These are phyloP conservation scores for Anthonomus grandis DNA, from an alignment of 1,140 invertebrate genomes.

Conservation along the genomic window DNA sequence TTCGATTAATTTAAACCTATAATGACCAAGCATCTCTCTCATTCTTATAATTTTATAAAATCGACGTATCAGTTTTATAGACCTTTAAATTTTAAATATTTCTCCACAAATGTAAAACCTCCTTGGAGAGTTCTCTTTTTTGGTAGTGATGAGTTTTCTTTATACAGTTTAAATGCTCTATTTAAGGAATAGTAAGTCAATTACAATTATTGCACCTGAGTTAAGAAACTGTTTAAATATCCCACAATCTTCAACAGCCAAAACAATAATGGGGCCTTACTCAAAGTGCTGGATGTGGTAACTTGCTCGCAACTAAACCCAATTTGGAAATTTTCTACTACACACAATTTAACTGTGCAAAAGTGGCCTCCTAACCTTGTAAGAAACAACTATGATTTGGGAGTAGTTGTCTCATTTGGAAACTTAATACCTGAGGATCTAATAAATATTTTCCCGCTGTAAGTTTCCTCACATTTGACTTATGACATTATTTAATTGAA, in stretches of 20 bases:
- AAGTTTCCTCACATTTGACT: conserved; percentile 30
- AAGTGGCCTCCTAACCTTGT: conserved; percentile 55
- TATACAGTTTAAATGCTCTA: conserved; percentile 58
- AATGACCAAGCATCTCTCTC: neutral
- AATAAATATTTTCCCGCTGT: conserved; percentile 63
- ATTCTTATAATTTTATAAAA: neutral
- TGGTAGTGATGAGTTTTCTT: conserved; percentile 65
- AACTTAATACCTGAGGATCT: conserved; percentile 63
- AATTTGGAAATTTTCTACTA: conserved; percentile 53
- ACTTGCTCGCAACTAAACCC: conserved; percentile 53
- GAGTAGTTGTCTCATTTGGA: conserved; percentile 70
- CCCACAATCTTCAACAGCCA: too few species aligned
- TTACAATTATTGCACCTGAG: too few species aligned
- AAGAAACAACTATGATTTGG: conserved; percentile 57
- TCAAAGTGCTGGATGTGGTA: conserved; percentile 62
- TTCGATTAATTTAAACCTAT: too few species aligned
- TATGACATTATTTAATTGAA: conserved; percentile 8
- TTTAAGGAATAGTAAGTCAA: conserved; percentile 51
- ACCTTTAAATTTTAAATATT: neutral
- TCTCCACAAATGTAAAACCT: conserved; percentile 30
- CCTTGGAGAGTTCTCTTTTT: conserved; percentile 64
- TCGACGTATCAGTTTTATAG: neutral
- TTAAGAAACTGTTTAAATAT: too few species aligned
- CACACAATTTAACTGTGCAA: conserved; percentile 52
- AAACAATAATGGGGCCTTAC: too few species aligned